Evolutionary conservation across 2,888 invertebrate species (phyloP), one percentile per base, ranked within the genome.

Genomic region (Nesidiocoris tenuis): DNA sequence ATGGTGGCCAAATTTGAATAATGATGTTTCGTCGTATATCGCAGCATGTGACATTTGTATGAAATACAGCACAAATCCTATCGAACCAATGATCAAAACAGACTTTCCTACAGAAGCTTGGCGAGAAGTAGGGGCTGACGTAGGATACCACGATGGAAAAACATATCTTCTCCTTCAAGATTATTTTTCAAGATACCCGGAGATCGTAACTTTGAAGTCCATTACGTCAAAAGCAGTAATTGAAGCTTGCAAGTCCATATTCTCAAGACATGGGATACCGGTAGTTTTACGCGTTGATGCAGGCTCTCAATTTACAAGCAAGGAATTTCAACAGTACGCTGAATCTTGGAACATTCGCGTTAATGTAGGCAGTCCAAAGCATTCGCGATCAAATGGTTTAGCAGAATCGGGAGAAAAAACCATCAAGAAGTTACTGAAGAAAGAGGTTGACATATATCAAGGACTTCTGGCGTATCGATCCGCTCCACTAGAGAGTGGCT

Each of bases 101-200:
- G 22, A 18, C 16, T 17, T 68, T 0, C 57, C 24, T 2, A 1
- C 59, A 1, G 2, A 3, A 2, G 59, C 59, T 18, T 70, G 70
- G 70, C n/a, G 59, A 0, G 70, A 70, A 24, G 19, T 70, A 2
- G 70, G 70, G 0, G 70, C 70, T 24, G 70, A 70, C 18, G 59
- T 70, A n/a, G 25, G 70, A 0, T 70, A 70, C 61, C 70, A 59
- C 24, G 19, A 70, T 1, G 5, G 19, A 0, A 70, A 59, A 2
- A 57, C 23, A 5, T 70, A 70, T 16, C 55, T 68, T 12, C 1
- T 68, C 0, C 1, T 68, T 16, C 12, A 22, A 68, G 57, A 68
- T n/a, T 68, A 68, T 21, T 68, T 21, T 56, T 68, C 68, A 2
- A 21, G 68, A 21, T 68, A 5, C 68, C 68, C 68, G 22, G 68